Conservation (phyloP, 1,140 invertebrate genomes). For the Caenorhabditis inopinata region DNA sequence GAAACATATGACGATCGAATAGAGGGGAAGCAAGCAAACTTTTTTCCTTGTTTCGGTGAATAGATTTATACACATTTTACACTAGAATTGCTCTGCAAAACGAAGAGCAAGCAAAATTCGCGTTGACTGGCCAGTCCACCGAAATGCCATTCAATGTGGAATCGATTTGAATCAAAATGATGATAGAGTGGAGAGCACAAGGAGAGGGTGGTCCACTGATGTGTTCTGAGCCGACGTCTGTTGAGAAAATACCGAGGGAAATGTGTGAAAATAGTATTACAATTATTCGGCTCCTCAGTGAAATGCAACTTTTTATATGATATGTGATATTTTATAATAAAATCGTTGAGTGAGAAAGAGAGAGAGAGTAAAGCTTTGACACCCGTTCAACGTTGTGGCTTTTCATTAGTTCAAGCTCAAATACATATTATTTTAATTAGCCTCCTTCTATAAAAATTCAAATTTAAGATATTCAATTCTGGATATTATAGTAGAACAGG, state of each 20-base stretch:
- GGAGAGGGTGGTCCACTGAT: background rate
- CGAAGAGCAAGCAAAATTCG: background rate
- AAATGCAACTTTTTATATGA: slow-evolving; percentile 18
- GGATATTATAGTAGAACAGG: too few relatives aligned
- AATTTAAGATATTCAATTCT: too few relatives aligned
- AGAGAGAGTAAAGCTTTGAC: too few relatives aligned
- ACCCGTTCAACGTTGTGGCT: too few relatives aligned
- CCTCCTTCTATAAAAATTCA: too few relatives aligned
- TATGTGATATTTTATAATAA: too few relatives aligned
- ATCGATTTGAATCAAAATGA: slow-evolving; percentile 24
- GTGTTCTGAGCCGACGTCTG: background rate
- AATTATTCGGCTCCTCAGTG: background rate
- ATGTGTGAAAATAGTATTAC: background rate
- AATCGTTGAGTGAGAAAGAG: too few relatives aligned
- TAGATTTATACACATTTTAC: slow-evolving; percentile 28
- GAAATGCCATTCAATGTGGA: slow-evolving; percentile 24
- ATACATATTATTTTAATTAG: too few relatives aligned
- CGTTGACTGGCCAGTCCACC: background rate
- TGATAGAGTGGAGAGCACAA: background rate
- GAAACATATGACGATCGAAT: background rate
- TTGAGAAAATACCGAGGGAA: background rate
- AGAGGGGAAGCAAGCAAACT: background rate
- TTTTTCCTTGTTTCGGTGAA: slow-evolving; percentile 2
- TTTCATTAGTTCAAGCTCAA: too few relatives aligned
- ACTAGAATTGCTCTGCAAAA: background rate